Conservation (phyloP, 2,888 invertebrate species). For the Dicycla oo region DNA sequence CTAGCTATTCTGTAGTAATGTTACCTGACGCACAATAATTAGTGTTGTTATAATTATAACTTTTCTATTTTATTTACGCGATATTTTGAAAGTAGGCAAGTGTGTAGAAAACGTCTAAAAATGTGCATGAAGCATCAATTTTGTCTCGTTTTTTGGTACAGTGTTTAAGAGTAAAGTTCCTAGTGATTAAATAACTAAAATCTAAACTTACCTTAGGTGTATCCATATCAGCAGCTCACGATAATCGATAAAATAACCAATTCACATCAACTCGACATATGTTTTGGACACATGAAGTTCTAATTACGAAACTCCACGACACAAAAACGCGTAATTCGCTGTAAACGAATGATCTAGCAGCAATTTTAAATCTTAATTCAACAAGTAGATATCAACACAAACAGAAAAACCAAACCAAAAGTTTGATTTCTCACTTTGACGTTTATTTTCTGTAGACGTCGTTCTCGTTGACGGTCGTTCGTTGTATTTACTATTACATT, state of each 20-base stretch:
- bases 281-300: conserved; percentile 50
- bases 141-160: background rate
- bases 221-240: conserved; percentile 79
- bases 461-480: background rate
- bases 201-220: conserved; percentile 83
- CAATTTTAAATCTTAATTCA: conserved; percentile 30
- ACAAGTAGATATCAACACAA: conserved; percentile 43
- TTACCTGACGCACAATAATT: background rate
- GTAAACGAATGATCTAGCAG: conserved; percentile 14
- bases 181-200: background rate
- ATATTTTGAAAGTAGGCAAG: background rate
- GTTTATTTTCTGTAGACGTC: conserved; percentile 40
- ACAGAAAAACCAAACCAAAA: conserved; percentile 56
- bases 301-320: conserved; percentile 30
- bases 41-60: background rate
- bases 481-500: no score
- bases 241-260: conserved; percentile 82
- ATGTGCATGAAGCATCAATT: background rate
- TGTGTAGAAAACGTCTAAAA: background rate
- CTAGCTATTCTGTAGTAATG: background rate
- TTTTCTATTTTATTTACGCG: background rate
- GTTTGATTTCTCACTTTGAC: conserved; percentile 57
- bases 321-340: conserved; percentile 17
- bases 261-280: conserved; percentile 70
- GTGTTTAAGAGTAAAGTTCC: background rate